Base-by-base conservation (phyloP, 2,888 invertebrate species). In the Drosophila phalerata region DNA sequence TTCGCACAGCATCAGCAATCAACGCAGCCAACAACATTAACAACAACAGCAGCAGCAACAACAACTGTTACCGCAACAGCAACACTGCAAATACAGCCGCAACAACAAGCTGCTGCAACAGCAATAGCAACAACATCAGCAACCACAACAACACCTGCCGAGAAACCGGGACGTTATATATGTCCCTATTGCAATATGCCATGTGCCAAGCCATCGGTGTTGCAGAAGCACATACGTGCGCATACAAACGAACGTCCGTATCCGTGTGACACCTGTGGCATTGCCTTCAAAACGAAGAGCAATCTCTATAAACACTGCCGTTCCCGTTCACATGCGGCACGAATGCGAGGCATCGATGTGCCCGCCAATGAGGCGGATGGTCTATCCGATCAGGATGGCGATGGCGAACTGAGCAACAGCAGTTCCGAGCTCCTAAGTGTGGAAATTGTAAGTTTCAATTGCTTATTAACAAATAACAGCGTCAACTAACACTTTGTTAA, bases 211-310 rank as follows among this genome's bases (percentile, higher is more conserved):
- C 98, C 98, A 67, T 98, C 97, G 92, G 98, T 98, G 78, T 94
- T 98, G 76, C 96, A 97, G 92, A 98, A 98, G 94, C 98, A 98
- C 94, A 97, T 98, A 92, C 95, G 98, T 90, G 97, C 97, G 70
- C 98, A 98, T 93, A 98, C 98, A 48, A 97, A 97, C 92, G 98
- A 98, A 93, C 94, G 98, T 86, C 98, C 98, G 65, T 98, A 96
- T 93, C 98, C 98, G 30, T 98, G 98, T 93, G 94, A 94, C 87
- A 95, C 96, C 79, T 98, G 98, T 93, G 97, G 97, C 79, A 97
- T 98, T 93, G 96, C 97, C 86, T 98, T 98, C 93, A 98, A 98
- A 93, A 98, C 98, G 22, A 97, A 97, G 92, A 97, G 97, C 86
- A 98, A 98, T 93, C 94, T 98, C 79, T 98, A 97, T 92, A 98